phyloP scores from a whole-genome alignment of 2,797 vertebrate genomes.

The Myoxocephalus aenaeus region DNA sequence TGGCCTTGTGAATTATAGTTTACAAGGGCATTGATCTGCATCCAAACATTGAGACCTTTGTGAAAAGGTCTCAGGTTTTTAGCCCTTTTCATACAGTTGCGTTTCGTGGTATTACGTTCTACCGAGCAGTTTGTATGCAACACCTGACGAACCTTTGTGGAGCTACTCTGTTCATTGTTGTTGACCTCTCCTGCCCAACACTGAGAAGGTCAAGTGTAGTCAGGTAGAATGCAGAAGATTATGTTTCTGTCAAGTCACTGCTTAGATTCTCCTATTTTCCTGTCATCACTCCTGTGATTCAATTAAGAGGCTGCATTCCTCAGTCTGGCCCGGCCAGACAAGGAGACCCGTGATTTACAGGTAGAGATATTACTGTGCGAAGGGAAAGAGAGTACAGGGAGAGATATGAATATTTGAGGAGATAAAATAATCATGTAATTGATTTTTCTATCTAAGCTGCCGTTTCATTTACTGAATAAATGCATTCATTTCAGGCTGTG shows the following conservation, averaged over 20 bases:
- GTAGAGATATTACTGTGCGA: constrained; percentile 83
- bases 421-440: constrained; percentile 87
- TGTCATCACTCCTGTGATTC: constrained; percentile 82
- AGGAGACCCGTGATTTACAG: constrained; percentile 86
- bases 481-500: constrained; percentile 67
- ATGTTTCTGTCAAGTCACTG: constrained; percentile 79
- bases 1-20: background rate
- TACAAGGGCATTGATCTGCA: background rate
- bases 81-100: background rate
- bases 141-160: constrained; percentile 1
- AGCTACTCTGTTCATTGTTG: constrained; percentile 56
- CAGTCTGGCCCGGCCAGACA: constrained; percentile 77
- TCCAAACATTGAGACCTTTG: background rate
- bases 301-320: constrained; percentile 74
- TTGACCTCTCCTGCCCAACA: constrained; percentile 53
- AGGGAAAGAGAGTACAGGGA: constrained; percentile 79
- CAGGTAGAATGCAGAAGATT: constrained; percentile 70
- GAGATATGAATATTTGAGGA: constrained; percentile 87
- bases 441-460: constrained; percentile 87
- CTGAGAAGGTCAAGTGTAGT: constrained; percentile 61
- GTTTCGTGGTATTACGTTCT: constrained; percentile 4
- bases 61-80: background rate
- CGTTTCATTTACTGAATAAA: constrained; percentile 87
- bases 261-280: constrained; percentile 75
- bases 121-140: background rate